Conservation (phyloP, 2,888 invertebrate species). For the Ceraclea dissimilis region DNA sequence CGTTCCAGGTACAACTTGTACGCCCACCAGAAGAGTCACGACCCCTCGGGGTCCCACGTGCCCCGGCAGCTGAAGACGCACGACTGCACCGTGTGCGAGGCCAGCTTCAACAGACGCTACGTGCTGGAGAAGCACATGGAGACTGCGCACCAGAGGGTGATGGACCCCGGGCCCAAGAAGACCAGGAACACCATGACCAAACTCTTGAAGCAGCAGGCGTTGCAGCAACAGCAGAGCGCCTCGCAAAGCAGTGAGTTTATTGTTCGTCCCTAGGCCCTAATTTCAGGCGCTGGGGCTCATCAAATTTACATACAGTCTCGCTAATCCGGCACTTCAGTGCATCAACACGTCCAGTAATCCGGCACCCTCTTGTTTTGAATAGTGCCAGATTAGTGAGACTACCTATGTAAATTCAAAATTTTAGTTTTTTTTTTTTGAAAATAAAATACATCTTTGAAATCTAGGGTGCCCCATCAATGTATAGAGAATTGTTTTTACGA, state of each 20-base stretch:
- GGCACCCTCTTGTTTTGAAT: too few relatives aligned
- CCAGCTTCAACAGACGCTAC: conserved; percentile 42
- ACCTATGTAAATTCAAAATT: too few relatives aligned
- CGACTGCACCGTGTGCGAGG: conserved; percentile 42
- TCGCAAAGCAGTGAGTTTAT: neutral
- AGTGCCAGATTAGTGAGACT: too few relatives aligned
- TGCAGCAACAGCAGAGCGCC: conserved; percentile 2
- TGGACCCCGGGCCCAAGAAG: conserved; percentile 43
- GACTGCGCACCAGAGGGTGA: conserved; percentile 39
- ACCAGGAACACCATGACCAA: conserved; percentile 49
- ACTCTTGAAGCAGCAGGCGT: conserved; percentile 41
- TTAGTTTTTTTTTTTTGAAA: too few relatives aligned
- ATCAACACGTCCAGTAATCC: too few relatives aligned
- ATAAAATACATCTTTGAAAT: too few relatives aligned
- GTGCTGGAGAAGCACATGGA: conserved; percentile 44
- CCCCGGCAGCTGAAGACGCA: conserved; percentile 26
- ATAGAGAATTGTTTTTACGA: too few relatives aligned
- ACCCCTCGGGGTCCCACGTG: conserved; percentile 27
- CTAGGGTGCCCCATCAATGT: too few relatives aligned
- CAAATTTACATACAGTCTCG: too few relatives aligned
- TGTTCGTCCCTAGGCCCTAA: too few relatives aligned
- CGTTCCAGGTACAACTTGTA: conserved; percentile 39
- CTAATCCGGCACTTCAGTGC: neutral
- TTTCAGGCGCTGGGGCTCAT: too few relatives aligned
- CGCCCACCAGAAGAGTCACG: conserved; percentile 43